Evolutionary conservation across 2,888 invertebrate species (phyloP).

Genomic region (Andrena dorsata): DNA sequence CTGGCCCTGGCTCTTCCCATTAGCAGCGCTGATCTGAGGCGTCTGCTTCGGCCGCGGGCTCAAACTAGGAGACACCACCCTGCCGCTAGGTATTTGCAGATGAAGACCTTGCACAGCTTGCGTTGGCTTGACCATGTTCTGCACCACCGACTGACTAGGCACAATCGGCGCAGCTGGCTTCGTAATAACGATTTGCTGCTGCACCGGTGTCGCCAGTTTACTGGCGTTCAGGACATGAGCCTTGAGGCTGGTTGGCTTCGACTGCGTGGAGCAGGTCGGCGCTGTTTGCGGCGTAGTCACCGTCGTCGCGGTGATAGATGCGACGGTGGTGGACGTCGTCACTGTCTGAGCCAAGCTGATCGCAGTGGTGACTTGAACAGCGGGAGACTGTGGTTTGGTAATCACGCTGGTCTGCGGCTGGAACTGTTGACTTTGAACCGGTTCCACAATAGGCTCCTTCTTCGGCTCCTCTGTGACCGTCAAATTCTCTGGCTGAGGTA

Average conservation of each 20-base stretch:
- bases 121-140: slow-evolving; percentile 79
- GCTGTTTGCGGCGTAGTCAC: slow-evolving; percentile 44
- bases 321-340: slow-evolving; percentile 64
- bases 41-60: slow-evolving; percentile 78
- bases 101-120: slow-evolving; percentile 79
- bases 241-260: slow-evolving; percentile 87
- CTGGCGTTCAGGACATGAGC: slow-evolving; percentile 87
- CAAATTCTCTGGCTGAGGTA: slow-evolving; percentile 83
- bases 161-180: slow-evolving; percentile 76
- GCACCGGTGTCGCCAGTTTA: slow-evolving; percentile 75
- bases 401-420: slow-evolving; percentile 77
- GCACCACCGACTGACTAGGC: slow-evolving; percentile 76
- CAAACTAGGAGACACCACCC: slow-evolving; percentile 79
- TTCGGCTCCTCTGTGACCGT: slow-evolving; percentile 79
- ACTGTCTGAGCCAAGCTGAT: slow-evolving; percentile 70
- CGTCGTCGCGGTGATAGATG: slow-evolving; percentile 52
- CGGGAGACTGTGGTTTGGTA: slow-evolving; percentile 78
- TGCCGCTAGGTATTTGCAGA: slow-evolving; percentile 78
- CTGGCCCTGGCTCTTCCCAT: slow-evolving; percentile 78
- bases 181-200: slow-evolving; percentile 75
- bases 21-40: slow-evolving; percentile 67
- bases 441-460: slow-evolving; percentile 66
- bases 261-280: slow-evolving; percentile 60
- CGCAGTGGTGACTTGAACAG: slow-evolving; percentile 71
- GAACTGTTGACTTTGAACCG: slow-evolving; percentile 50